These are phyloP conservation scores for Ormyrus rosae DNA, from an alignment of 2,888 invertebrate species.

Conservation along the genomic window DNA sequence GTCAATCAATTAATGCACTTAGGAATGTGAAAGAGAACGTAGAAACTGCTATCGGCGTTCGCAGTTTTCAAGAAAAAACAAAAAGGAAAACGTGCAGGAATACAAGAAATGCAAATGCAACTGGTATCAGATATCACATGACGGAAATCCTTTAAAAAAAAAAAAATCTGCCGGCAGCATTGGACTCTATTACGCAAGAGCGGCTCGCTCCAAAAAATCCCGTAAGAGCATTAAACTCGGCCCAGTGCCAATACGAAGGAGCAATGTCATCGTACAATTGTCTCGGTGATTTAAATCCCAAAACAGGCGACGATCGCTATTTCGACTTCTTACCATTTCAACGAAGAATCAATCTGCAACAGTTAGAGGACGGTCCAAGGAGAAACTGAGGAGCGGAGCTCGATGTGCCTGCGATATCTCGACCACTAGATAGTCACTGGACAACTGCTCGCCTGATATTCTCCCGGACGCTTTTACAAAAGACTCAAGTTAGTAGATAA, in stretches of 20 bases:
- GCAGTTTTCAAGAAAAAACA: too few relatives aligned
- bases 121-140: background rate
- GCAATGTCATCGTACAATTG: background rate
- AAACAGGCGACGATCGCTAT: conserved; percentile 28
- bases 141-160: background rate
- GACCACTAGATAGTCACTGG: background rate
- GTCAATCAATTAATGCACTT: too few relatives aligned
- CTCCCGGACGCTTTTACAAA: conserved; percentile 3
- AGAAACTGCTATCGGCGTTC: too few relatives aligned
- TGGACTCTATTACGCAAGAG: conserved; percentile 8
- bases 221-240: background rate
- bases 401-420: background rate
- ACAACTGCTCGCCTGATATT: background rate
- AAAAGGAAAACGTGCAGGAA: too few relatives aligned
- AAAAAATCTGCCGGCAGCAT: background rate
- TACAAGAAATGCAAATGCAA: background rate
- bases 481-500: conserved; percentile 48
- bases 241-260: background rate
- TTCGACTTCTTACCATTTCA: background rate
- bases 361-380: background rate
- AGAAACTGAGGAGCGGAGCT: background rate
- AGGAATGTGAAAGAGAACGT: too few relatives aligned
- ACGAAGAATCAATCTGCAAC: background rate
- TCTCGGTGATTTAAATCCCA: conserved; percentile 33
- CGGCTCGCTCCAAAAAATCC: background rate